Percentiles rank a stretch among this genome's conserved stretches.
These are phyloP conservation scores for Apeltes quadracus DNA, from an alignment of 2,113 vertebrate genomes.

Conservation along the genomic window DNA sequence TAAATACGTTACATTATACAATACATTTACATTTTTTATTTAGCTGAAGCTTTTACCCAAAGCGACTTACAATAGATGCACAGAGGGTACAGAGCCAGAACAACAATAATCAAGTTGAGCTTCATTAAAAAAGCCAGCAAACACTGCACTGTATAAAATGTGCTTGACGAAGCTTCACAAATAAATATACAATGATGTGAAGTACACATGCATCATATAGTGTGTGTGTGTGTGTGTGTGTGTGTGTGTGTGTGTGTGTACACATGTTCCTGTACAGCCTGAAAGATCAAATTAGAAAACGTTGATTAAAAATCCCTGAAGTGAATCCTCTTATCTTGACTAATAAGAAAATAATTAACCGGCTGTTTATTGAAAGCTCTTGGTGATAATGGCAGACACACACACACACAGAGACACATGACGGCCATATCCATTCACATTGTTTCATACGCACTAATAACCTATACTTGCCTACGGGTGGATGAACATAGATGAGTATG, in stretches of 20 bases:
- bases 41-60: no score
- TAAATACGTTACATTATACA: no score
- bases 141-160: neutral
- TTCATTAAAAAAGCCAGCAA: neutral
- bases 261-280: neutral
- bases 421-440: neutral
- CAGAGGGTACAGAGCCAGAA: neutral
- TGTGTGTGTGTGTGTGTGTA: neutral
- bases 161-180: neutral
- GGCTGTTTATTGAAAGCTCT: slow-evolving; percentile 4
- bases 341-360: slow-evolving; percentile 49
- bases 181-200: neutral
- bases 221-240: neutral
- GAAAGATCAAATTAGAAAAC: slow-evolving; percentile 11
- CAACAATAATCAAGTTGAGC: no score
- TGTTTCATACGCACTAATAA: neutral
- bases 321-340: slow-evolving; percentile 23
- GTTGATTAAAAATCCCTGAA: slow-evolving; percentile 48
- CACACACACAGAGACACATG: neutral
- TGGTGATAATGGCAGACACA: neutral
- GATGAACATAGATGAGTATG: neutral
- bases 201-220: neutral
- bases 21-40: no score
- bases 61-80: neutral
- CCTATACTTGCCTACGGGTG: neutral